A percentile compares a stretch with the other conserved stretches of the same genome.
Conservation (phyloP, 2,888 invertebrate genomes). For the Dynastes maya region DNA sequence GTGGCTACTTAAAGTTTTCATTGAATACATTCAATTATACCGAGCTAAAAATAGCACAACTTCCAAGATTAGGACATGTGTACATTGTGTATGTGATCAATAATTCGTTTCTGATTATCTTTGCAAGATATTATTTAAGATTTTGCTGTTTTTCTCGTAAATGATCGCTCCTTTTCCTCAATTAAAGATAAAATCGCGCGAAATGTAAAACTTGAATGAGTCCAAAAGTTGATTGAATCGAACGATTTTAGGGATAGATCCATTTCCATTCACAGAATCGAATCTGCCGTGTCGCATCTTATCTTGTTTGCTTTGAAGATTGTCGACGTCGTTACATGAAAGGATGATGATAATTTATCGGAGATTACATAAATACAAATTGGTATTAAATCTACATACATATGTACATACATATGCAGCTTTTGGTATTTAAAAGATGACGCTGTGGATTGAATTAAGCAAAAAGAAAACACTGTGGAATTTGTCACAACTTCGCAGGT, state of each 20-base stretch:
- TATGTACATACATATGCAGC: neutral
- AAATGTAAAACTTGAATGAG: conserved; percentile 17
- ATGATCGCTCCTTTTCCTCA: conserved; percentile 8
- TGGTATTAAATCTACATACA: neutral
- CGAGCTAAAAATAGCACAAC: conserved; percentile 9
- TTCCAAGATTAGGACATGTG: neutral
- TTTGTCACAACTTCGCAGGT: too few relatives aligned
- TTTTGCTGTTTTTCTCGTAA: neutral
- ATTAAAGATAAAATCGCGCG: neutral
- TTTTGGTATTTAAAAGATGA: neutral
- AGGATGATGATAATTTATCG: conserved; percentile 27
- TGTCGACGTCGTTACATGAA: neutral
- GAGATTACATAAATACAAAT: conserved; percentile 16
- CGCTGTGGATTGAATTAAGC: too few relatives aligned
- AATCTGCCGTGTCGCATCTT: neutral
- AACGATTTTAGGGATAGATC: neutral
- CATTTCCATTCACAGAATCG: conserved; percentile 7
- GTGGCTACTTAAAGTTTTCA: conserved; percentile 33
- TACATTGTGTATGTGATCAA: neutral
- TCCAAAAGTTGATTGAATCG: conserved; percentile 16
- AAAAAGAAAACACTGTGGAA: too few relatives aligned
- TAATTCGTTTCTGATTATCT: conserved; percentile 6
- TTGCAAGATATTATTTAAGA: neutral
- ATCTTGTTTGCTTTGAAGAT: conserved; percentile 23
- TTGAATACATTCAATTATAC: conserved; percentile 17